A percentile compares a stretch with the other conserved stretches of the same genome.
These are phyloP conservation scores for Ichneumoninae sp. DNA, from an alignment of 2,888 invertebrate species.

Conservation along the genomic window DNA sequence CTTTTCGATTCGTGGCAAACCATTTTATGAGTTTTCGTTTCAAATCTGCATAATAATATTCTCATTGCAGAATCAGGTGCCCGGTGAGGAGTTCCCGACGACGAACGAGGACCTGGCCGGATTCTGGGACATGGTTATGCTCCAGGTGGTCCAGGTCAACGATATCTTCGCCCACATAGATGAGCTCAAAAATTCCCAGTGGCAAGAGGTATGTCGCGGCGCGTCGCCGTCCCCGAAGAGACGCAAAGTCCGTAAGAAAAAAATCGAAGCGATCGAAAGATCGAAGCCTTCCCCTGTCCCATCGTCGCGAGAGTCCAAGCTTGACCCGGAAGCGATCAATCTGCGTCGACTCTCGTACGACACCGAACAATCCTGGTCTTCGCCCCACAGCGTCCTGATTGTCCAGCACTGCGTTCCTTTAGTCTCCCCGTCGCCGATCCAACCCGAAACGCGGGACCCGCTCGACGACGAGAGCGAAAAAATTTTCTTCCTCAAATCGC, in stretches of 20 bases:
- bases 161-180: conserved; percentile 90
- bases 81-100: conserved; percentile 94
- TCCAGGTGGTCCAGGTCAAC: conserved; percentile 95
- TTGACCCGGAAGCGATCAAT: background rate
- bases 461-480: conserved; percentile 10
- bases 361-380: conserved; percentile 1
- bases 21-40: background rate
- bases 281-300: background rate
- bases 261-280: background rate
- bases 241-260: conserved; percentile 50
- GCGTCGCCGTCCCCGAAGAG: conserved; percentile 17
- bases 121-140: conserved; percentile 99
- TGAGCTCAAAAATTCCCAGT: conserved; percentile 87
- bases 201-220: conserved; percentile 87
- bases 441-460: background rate
- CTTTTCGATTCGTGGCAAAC: background rate
- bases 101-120: conserved; percentile 96
- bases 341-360: conserved; percentile 1
- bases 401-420: conserved; percentile 30
- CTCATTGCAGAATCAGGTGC: conserved; percentile 86
- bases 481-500: conserved; percentile 4
- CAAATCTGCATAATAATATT: background rate
- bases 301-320: background rate
- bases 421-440: background rate
- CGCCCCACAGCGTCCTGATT: conserved; percentile 24